Percentiles rank a stretch among this genome's conserved stretches.
Conservation (phyloP, 2,888 invertebrate species). For the Sepioteuthis lessoniana region DNA sequence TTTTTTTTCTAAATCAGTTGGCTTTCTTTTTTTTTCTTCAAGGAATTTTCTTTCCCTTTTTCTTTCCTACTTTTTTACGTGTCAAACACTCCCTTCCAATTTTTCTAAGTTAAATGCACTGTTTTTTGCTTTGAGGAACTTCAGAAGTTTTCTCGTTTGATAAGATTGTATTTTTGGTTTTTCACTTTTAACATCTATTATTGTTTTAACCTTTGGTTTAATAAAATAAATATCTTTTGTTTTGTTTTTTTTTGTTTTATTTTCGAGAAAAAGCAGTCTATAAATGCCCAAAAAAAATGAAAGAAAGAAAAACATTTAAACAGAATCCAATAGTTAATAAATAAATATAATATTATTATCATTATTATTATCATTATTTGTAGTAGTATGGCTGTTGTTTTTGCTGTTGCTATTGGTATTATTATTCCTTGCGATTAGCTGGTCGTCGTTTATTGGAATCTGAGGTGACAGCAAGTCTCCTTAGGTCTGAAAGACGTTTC, state of each 20-base stretch:
- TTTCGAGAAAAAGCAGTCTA: background rate
- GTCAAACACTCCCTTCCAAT: background rate
- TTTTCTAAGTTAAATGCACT: background rate
- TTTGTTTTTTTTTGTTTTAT: no score
- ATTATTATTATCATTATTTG: background rate
- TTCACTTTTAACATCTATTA: background rate
- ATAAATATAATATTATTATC: background rate
- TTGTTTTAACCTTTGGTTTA: background rate
- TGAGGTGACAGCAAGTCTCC: background rate
- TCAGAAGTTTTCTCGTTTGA: background rate
- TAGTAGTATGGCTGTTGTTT: background rate
- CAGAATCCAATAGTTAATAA: background rate
- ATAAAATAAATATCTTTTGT: background rate
- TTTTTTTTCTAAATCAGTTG: background rate
- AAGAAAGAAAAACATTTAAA: background rate
- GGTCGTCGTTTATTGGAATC: background rate
- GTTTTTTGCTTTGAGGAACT: background rate
- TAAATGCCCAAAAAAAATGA: background rate
- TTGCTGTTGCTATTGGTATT: background rate
- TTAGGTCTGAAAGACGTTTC: background rate
- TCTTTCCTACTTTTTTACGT: background rate
- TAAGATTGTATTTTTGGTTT: background rate
- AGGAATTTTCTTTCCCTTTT: background rate
- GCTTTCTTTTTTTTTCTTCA: background rate
- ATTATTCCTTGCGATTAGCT: background rate